phyloP scores from a whole-genome alignment of 2,888 invertebrate genomes.

The Unio pictorum region DNA sequence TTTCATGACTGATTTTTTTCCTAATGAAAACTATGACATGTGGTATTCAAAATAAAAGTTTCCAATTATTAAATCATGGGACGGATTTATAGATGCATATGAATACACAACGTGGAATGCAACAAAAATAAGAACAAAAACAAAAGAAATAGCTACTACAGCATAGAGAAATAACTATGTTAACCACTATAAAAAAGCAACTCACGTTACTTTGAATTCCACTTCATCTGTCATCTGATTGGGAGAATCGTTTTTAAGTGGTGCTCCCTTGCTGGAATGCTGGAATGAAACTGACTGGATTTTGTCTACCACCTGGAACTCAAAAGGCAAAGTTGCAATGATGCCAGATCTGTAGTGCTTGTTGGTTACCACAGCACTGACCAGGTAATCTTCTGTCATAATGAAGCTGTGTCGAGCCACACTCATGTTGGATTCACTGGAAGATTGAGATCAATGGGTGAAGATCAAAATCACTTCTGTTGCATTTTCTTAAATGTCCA shows the following conservation, averaged over 20 bases:
- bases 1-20: too few relatives aligned
- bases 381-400: conserved; percentile 42
- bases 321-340: conserved; percentile 32
- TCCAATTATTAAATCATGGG: too few relatives aligned
- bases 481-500: too few relatives aligned
- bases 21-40: too few relatives aligned
- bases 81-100: too few relatives aligned
- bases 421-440: conserved; percentile 45
- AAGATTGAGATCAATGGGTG: neutral
- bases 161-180: too few relatives aligned
- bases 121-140: too few relatives aligned
- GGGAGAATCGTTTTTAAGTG: conserved; percentile 8
- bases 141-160: too few relatives aligned
- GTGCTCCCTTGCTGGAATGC: conserved; percentile 1
- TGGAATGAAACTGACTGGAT: conserved; percentile 29
- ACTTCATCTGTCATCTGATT: conserved; percentile 23
- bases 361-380: conserved; percentile 51
- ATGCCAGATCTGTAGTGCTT: conserved; percentile 47
- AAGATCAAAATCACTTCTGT: neutral
- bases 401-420: conserved; percentile 44
- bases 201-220: conserved; percentile 44
- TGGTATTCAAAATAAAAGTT: too few relatives aligned
- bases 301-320: conserved; percentile 53
- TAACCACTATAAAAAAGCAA: neutral
- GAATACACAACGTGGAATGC: too few relatives aligned